phyloP scores from a whole-genome alignment of 1,140 invertebrate genomes.

The Bursaphelenchus mucronatus region DNA sequence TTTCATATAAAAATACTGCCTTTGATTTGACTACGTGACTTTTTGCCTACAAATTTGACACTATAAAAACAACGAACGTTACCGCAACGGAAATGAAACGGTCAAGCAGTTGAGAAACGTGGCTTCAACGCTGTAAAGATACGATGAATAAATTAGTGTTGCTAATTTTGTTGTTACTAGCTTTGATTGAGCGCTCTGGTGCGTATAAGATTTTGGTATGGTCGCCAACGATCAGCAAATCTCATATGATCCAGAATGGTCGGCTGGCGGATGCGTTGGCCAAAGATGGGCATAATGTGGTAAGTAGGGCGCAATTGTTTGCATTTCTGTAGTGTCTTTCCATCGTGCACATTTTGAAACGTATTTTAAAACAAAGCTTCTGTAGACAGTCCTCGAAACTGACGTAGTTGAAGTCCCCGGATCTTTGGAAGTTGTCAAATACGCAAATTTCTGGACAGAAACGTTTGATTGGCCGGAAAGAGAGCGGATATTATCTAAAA shows the following conservation, averaged over 20 bases:
- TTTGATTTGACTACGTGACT: too few species aligned
- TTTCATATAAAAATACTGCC: too few species aligned
- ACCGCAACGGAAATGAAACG: too few species aligned
- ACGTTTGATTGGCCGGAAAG: background rate
- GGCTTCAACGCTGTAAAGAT: too few species aligned
- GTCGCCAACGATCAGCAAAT: conserved; percentile 28
- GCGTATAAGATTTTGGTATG: conserved; percentile 32
- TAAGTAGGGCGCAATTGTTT: conserved; percentile 1
- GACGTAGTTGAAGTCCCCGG: background rate
- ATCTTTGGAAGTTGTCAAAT: background rate
- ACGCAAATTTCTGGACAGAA: background rate
- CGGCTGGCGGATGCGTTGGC: conserved; percentile 32
- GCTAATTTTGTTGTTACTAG: too few species aligned
- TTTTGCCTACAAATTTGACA: too few species aligned
- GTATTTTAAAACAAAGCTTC: too few species aligned
- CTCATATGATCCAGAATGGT: conserved; percentile 34
- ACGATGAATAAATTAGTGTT: too few species aligned
- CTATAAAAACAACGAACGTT: too few species aligned
- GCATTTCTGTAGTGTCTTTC: too few species aligned
- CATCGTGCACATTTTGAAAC: too few species aligned
- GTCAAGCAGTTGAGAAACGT: too few species aligned
- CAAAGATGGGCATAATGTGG: conserved; percentile 31
- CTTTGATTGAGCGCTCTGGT: background rate
- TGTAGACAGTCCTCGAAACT: background rate
- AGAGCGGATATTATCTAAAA: background rate